Percentiles rank a stretch among this genome's conserved stretches.
Evolutionary conservation across 2,797 vertebrate species (phyloP).

Genomic region (Gila robusta): DNA sequence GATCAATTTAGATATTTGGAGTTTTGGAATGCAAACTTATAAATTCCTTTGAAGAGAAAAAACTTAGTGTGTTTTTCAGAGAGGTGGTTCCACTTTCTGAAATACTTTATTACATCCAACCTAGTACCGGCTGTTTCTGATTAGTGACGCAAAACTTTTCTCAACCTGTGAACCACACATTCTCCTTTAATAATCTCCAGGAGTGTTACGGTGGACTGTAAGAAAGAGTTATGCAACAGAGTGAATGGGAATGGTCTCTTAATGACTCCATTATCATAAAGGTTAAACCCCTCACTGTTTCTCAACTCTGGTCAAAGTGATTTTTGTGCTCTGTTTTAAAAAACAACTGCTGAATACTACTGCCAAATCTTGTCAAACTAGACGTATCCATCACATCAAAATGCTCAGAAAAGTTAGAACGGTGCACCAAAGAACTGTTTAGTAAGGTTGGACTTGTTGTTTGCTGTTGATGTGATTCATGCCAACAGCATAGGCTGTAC

Average conservation of each 20-base stretch:
- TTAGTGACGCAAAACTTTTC: conserved; percentile 34
- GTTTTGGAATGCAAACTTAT: background rate
- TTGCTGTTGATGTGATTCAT: conserved; percentile 8
- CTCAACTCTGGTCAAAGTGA: background rate
- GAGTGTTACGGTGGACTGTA: background rate
- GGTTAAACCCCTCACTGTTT: conserved; percentile 30
- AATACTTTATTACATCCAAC: background rate
- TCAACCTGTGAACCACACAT: conserved; percentile 28
- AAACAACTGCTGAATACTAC: background rate
- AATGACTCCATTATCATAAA: conserved; percentile 35
- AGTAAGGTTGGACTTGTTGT: background rate
- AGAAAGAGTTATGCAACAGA: conserved; percentile 35
- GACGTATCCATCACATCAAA: background rate
- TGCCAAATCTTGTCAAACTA: background rate
- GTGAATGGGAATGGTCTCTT: conserved; percentile 18
- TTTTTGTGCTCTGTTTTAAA: conserved; percentile 4
- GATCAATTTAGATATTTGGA: no score
- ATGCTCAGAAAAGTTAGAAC: background rate
- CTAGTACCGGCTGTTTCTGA: background rate
- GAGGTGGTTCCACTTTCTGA: conserved; percentile 14
- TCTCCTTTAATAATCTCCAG: conserved; percentile 35
- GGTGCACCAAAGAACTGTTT: background rate
- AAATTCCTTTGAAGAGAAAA: background rate
- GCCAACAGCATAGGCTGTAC: background rate
- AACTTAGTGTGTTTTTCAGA: background rate